Evolutionary conservation across 2,888 invertebrate genomes (phyloP).

Genomic region (Hirtodrosophila trivittata): DNA sequence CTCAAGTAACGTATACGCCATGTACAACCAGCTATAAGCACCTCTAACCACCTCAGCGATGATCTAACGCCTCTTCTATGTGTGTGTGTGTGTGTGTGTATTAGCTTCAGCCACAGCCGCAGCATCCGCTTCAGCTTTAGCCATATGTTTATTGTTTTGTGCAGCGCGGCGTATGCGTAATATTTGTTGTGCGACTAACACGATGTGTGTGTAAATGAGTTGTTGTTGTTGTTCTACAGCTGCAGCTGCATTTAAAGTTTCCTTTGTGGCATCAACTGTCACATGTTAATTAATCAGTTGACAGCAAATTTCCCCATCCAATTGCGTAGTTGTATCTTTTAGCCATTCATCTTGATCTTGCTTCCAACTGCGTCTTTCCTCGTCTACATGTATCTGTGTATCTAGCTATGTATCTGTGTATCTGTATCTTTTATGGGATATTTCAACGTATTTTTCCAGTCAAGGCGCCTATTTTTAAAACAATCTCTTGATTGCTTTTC

Average conservation of each 20-base stretch:
- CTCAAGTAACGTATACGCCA: slow-evolving; percentile 65
- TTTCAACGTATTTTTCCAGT: slow-evolving; percentile 36
- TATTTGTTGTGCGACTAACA: slow-evolving; percentile 28
- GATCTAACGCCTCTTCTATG: slow-evolving; percentile 33
- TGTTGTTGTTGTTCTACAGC: slow-evolving; percentile 6
- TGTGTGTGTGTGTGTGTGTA: neutral
- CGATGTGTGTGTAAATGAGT: neutral
- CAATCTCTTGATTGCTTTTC: slow-evolving; percentile 11
- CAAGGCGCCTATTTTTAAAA: slow-evolving; percentile 24
- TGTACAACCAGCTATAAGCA: slow-evolving; percentile 14
- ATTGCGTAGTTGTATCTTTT: slow-evolving; percentile 36
- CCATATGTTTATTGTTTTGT: slow-evolving; percentile 37
- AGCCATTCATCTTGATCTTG: slow-evolving; percentile 56
- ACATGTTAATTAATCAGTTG: slow-evolving; percentile 51
- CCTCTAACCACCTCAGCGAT: slow-evolving; percentile 12
- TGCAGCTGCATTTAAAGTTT: slow-evolving; percentile 27
- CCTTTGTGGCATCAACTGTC: slow-evolving; percentile 42
- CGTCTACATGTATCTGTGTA: neutral
- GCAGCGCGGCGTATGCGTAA: slow-evolving; percentile 49
- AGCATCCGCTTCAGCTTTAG: slow-evolving; percentile 5
- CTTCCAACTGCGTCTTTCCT: slow-evolving; percentile 1
- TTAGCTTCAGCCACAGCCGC: neutral
- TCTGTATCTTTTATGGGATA: slow-evolving; percentile 1
- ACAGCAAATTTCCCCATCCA: slow-evolving; percentile 33
- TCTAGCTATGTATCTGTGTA: neutral